phyloP scores from a whole-genome alignment of 1,140 invertebrate genomes.

The Tenebrio molitor region DNA sequence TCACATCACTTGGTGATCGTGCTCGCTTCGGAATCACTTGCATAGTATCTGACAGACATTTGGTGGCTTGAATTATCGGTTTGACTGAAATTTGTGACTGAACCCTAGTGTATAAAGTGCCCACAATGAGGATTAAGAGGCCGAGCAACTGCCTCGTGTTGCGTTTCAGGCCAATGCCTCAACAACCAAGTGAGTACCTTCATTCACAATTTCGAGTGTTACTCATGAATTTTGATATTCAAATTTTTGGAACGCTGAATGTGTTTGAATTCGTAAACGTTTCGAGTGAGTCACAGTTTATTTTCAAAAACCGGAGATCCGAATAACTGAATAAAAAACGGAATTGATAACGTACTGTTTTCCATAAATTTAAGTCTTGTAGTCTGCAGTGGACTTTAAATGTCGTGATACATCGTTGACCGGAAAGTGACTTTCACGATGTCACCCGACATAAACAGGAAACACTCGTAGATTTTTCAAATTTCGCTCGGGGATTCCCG shows the following conservation, averaged over 20 bases:
- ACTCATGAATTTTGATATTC: constrained; percentile 15
- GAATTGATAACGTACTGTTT: neutral
- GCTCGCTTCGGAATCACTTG: constrained; percentile 41
- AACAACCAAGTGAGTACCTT: constrained; percentile 56
- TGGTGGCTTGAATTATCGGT: neutral
- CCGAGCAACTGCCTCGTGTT: constrained; percentile 75
- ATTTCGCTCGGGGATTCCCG: neutral
- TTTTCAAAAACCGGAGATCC: constrained; percentile 14
- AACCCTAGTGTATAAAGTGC: neutral
- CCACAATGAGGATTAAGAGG: constrained; percentile 76
- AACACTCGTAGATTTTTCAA: too few relatives aligned
- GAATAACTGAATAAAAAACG: constrained; percentile 24
- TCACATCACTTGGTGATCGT: constrained; percentile 52
- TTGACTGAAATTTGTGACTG: constrained; percentile 21
- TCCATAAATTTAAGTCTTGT: constrained; percentile 20
- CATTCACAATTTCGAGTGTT: constrained; percentile 12
- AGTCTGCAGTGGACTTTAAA: neutral
- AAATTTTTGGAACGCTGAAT: constrained; percentile 18
- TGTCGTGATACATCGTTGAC: neutral
- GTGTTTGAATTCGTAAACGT: constrained; percentile 22
- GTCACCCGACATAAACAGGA: too few relatives aligned
- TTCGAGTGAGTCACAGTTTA: constrained; percentile 9
- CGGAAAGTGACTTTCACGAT: constrained; percentile 12
- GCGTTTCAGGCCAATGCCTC: constrained; percentile 70
- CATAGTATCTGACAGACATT: constrained; percentile 12